These are phyloP conservation scores for Hystrix cristata DNA, from an alignment of 2,113 vertebrate species.

Conservation along the genomic window DNA sequence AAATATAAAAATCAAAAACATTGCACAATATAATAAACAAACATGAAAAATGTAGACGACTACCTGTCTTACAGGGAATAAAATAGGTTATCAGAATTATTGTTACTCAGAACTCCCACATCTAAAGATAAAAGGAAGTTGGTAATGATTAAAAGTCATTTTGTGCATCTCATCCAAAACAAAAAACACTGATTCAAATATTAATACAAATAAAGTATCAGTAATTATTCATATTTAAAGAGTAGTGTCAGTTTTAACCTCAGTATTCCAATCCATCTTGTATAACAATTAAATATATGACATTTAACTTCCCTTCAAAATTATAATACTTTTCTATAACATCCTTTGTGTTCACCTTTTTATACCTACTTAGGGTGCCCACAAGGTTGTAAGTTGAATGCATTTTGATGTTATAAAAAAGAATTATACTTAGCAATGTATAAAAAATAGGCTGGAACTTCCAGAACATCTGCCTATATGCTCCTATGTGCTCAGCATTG, in stretches of 20 bases:
- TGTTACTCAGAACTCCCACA: conserved; percentile 2
- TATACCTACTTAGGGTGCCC: neutral
- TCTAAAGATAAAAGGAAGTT: conserved; percentile 33
- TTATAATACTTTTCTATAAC: neutral
- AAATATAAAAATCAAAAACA: conserved; percentile 39
- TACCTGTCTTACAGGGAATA: conserved; percentile 20
- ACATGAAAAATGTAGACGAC: neutral
- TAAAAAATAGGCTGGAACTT: neutral
- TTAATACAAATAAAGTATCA: conserved; percentile 25
- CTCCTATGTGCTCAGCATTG: neutral
- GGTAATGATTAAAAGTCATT: conserved; percentile 27
- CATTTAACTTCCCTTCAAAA: neutral
- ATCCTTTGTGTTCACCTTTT: neutral
- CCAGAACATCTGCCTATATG: neutral
- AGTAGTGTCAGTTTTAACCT: neutral
- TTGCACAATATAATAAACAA: neutral
- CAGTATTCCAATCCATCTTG: neutral
- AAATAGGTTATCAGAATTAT: conserved; percentile 20
- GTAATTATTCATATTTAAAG: neutral
- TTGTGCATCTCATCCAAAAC: neutral
- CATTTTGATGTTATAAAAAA: neutral
- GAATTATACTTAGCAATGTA: neutral
- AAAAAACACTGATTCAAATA: conserved; percentile 52
- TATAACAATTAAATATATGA: neutral
- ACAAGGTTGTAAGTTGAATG: neutral